Percentiles rank a stretch among this genome's conserved stretches.
Evolutionary conservation across 2,888 invertebrate species (phyloP).

Genomic region (Cepaea hortensis): DNA sequence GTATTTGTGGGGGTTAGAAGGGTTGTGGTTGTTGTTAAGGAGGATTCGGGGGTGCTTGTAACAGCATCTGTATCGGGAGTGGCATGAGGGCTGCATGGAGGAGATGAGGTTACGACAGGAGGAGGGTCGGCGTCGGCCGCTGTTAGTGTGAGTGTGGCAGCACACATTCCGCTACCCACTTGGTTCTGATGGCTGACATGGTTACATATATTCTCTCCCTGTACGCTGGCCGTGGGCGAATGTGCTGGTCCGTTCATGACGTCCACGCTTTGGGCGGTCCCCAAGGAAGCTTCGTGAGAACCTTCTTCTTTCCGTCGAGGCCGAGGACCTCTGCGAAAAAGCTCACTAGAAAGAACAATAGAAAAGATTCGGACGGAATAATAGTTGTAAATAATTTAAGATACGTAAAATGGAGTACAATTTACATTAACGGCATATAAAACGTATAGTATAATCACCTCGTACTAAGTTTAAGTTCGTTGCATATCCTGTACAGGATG

Average conservation of each 20-base stretch:
- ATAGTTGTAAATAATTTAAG: too few species aligned
- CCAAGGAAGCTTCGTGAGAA: conserved; percentile 41
- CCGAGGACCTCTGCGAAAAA: conserved; percentile 55
- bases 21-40: conserved; percentile 8
- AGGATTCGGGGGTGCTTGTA: conserved; percentile 13
- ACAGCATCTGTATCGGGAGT: conserved; percentile 29
- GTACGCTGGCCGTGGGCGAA: not conserved
- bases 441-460: too few species aligned
- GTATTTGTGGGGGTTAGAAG: not conserved
- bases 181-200: not conserved
- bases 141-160: not conserved
- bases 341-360: conserved; percentile 46
- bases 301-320: conserved; percentile 48
- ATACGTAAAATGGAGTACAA: too few species aligned
- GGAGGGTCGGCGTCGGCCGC: not conserved
- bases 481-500: too few species aligned
- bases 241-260: conserved; percentile 8
- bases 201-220: too few species aligned
- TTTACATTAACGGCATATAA: too few species aligned
- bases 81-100: not conserved
- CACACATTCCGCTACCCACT: conserved; percentile 10
- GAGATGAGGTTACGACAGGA: not conserved
- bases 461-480: too few species aligned
- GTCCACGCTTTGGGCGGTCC: conserved; percentile 15
- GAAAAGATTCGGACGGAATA: not conserved